Evolutionary conservation across 2,888 invertebrate species (phyloP).

Genomic region (Aphidoletes aphidimyza): DNA sequence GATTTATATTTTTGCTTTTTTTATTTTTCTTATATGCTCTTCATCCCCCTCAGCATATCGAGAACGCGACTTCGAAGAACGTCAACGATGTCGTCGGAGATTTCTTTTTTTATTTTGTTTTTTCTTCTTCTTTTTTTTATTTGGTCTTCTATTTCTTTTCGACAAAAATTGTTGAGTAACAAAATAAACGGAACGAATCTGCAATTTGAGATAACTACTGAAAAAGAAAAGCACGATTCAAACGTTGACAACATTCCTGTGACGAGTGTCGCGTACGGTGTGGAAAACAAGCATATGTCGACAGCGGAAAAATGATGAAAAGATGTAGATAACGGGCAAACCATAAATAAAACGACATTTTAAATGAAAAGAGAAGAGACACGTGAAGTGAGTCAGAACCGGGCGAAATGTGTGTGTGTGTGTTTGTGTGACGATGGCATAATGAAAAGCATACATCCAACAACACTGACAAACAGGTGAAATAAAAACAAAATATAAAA

Average conservation of each 20-base stretch:
- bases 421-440: constrained; percentile 27
- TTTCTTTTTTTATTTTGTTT: not conserved
- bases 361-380: constrained; percentile 12
- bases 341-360: constrained; percentile 52
- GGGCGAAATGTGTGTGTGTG: no score
- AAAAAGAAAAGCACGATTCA: constrained; percentile 15
- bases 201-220: constrained; percentile 41
- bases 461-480: not conserved
- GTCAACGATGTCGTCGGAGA: not conserved
- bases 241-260: not conserved
- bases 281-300: constrained; percentile 5
- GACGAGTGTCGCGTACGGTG: not conserved
- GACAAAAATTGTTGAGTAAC: constrained; percentile 34
- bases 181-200: constrained; percentile 46
- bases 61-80: not conserved
- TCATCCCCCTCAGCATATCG: no score
- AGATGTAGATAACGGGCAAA: constrained; percentile 41
- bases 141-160: not conserved
- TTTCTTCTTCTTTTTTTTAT: no score
- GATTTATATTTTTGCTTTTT: constrained; percentile 37
- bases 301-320: constrained; percentile 51
- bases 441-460: constrained; percentile 35
- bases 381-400: not conserved
- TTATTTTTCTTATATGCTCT: not conserved
- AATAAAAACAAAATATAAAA: not conserved